phyloP scores from a whole-genome alignment of 2,888 invertebrate species.

The Therioaphis trifolii region DNA sequence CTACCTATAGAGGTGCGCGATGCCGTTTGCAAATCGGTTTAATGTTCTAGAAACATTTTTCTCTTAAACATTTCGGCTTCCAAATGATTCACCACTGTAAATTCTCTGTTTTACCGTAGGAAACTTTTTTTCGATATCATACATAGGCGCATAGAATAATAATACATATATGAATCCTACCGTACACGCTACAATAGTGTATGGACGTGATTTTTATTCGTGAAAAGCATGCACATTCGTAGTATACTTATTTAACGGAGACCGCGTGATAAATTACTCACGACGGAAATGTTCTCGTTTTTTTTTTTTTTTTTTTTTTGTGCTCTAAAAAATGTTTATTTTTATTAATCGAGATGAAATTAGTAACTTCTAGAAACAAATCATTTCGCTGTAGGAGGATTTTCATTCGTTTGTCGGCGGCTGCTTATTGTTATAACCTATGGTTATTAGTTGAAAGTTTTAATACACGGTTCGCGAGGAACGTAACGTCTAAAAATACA shows the following conservation, averaged over 20 bases:
- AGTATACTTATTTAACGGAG: background rate
- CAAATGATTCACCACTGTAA: background rate
- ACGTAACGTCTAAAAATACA: too few relatives aligned
- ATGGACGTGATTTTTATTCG: background rate
- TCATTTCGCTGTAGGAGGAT: too few relatives aligned
- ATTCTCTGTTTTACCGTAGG: background rate
- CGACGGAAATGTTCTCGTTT: background rate
- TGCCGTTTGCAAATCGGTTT: background rate
- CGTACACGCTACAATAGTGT: background rate
- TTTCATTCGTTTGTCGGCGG: too few relatives aligned
- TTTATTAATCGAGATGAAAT: background rate
- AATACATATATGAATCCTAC: background rate
- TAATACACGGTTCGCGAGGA: too few relatives aligned
- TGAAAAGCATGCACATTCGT: background rate
- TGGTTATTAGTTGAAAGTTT: too few relatives aligned
- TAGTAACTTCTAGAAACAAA: too few relatives aligned
- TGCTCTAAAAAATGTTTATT: too few relatives aligned
- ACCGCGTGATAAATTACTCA: background rate
- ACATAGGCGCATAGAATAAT: background rate
- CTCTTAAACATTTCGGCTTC: background rate
- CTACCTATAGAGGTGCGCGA: background rate
- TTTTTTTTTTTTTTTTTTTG: background rate
- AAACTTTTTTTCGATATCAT: background rate
- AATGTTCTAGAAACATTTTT: conserved; percentile 18
- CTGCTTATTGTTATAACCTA: too few relatives aligned